Evolutionary conservation across 2,113 vertebrate genomes (phyloP), one percentile per base, ranked within the genome.

Genomic region (Rhinopomastus cyanomelas): DNA sequence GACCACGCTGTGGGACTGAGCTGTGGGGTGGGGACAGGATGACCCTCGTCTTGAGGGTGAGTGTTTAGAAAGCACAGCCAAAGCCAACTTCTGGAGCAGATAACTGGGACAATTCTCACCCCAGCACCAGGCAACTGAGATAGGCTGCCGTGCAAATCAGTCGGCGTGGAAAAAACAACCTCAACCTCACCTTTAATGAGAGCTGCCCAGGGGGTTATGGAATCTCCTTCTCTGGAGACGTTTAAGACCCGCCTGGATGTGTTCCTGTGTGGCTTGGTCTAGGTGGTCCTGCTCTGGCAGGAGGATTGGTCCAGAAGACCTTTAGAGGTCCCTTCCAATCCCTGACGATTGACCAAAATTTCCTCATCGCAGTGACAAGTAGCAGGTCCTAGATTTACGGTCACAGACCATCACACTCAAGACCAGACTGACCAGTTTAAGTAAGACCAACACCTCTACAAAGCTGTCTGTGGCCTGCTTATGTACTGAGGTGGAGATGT

Each of bases 401-500:
- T 9, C n/a, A 5, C 1, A 30, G 26, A 3, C 18, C 13, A 27
- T 8, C 29, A 19, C 0, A 1, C 29, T 6, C 30, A 18, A 21
- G 48, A 22, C 3, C 49, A 85, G 4, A 20, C 20, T 12, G 34
- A 26, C 8, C 71, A 64, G 4, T 72, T 77, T 64, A 26, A 29
- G 29, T 60, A 39, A 56, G 25, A 11, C 21, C 32, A 6, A 2
- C 6, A 30, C 21, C 42, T 76, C 20, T 74, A 9, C 32, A 59
- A 5, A 0, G 6, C 39, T 4, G 34, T 44, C 39, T 4, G 34
- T 44, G 17, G 17, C 11, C 36, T 81, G 21, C 3, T 30, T 34
- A 6, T 12, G 65, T 27, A 11, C 2, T 18, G 0, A 0, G 1
- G 5, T 3, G 9, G 59, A 68, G 27, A 3, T 21, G 32, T 10